Evolutionary conservation across 35 echinoderm and acorn worm species (phyloP).

Genomic region (Anneissia japonica): DNA sequence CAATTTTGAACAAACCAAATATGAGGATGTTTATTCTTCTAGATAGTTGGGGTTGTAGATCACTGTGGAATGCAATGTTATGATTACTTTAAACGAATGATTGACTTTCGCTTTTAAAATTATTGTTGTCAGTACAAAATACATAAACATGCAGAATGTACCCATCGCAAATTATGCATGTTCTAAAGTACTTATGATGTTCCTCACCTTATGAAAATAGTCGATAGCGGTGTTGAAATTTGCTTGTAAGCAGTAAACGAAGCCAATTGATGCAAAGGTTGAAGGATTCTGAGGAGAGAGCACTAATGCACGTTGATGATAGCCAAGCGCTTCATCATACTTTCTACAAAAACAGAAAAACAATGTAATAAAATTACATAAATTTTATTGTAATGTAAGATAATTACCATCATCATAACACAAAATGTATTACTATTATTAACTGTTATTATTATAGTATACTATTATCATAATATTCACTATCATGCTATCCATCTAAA

Average conservation of each 20-base stretch:
- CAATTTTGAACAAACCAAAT: no score
- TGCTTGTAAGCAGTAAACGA: constrained; percentile 59
- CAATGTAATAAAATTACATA: not conserved
- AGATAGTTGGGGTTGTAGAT: no score
- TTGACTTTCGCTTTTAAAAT: no score
- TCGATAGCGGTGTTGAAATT: constrained; percentile 76
- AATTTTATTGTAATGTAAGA: not conserved
- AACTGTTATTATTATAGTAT: not conserved
- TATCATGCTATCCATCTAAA: not conserved
- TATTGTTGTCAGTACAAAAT: not conserved
- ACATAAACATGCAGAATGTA: not conserved
- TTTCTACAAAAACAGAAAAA: constrained; percentile 35
- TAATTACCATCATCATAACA: not conserved
- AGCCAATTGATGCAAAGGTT: constrained; percentile 75
- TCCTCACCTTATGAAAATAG: constrained; percentile 93
- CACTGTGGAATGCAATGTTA: no score
- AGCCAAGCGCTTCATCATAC: constrained; percentile 77
- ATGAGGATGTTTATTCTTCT: no score
- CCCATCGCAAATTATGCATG: no score
- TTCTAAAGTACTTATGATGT: no score
- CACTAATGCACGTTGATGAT: constrained; percentile 73
- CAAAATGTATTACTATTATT: not conserved
- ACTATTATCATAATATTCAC: not conserved
- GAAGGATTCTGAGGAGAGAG: constrained; percentile 76
- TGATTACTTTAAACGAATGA: no score